Evolutionary conservation across 2,888 invertebrate species (phyloP), one percentile per base, ranked within the genome.

Genomic region (Polylopha cassiicola): DNA sequence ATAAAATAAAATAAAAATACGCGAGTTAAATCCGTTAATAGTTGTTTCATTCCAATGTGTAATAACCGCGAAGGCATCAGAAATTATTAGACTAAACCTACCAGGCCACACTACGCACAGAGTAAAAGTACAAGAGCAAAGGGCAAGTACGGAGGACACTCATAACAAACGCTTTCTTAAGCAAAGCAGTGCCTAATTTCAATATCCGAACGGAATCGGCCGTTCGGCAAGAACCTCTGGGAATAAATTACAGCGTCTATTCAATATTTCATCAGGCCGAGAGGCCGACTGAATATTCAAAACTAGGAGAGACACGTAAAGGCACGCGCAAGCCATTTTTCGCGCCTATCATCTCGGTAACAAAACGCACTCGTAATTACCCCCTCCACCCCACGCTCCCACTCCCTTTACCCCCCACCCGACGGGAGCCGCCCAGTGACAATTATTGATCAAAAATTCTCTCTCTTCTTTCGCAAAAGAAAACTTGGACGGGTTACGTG

Each of bases 401-500:
- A 44, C 61, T 49, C 61, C 62, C 57, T 56, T 55, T 51, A 43
- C 54, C 57, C 60, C 54, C 60, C 55, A 47, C 54, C 54, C 44
- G 49, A 45, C 47, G 62, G 57, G 71, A 68, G 73, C 81, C 84
- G 81, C 85, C 85, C 87, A 88, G 88, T 88, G 88, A 89, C 88
- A 89, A 89, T 89, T 89, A 89, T 89, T 88, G 88, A 89, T 89
- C 89, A 88, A 87, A 87, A 88, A 88, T 88, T 88, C 88, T 88
- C 88, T 87, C 88, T 87, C 85, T 85, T 85, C 85, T 85, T 85
- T 85, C 82, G 85, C 84, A 84, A 85, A 85, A 85, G 85, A 84
- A 85, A 85, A 85, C 85, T 85, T 84, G 85, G 85, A 85, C 85
- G 85, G 84, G 85, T 85, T 85, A 84, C 79, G 85, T 84, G 82